These are phyloP conservation scores for Periphyllus acericola DNA, from an alignment of 2,888 invertebrate genomes.

Conservation along the genomic window DNA sequence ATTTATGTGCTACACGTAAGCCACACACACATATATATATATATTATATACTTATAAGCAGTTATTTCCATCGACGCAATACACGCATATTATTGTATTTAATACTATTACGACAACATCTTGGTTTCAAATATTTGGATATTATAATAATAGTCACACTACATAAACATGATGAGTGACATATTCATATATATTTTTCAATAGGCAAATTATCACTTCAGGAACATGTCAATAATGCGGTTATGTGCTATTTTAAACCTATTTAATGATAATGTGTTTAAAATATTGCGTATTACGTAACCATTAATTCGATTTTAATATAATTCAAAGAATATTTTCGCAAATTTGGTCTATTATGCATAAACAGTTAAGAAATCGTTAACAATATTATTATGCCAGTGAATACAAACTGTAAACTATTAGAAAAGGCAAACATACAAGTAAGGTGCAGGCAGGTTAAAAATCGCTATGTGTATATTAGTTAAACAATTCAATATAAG, in stretches of 20 bases:
- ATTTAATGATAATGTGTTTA: not conserved
- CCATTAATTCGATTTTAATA: conserved; percentile 3
- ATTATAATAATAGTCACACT: not conserved
- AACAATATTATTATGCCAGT: not conserved
- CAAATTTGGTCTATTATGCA: not conserved
- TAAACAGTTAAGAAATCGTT: not conserved
- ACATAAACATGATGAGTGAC: not conserved
- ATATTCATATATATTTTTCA: not conserved
- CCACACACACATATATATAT: no score
- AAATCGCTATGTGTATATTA: not conserved
- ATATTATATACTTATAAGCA: not conserved
- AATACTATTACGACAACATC: not conserved
- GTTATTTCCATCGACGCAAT: not conserved
- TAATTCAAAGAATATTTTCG: not conserved
- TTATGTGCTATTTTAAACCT: not conserved
- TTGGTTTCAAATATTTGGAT: no score
- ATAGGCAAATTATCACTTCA: not conserved
- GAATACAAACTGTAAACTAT: not conserved
- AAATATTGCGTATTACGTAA: not conserved
- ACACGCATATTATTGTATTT: not conserved
- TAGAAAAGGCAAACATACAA: not conserved
- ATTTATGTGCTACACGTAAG: not conserved
- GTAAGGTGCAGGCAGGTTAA: not conserved
- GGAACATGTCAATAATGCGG: not conserved
- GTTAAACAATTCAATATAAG: not conserved